Evolutionary conservation across 2,888 invertebrate species (phyloP), one percentile per base, ranked within the genome.

Genomic region (Pammene fasciana): DNA sequence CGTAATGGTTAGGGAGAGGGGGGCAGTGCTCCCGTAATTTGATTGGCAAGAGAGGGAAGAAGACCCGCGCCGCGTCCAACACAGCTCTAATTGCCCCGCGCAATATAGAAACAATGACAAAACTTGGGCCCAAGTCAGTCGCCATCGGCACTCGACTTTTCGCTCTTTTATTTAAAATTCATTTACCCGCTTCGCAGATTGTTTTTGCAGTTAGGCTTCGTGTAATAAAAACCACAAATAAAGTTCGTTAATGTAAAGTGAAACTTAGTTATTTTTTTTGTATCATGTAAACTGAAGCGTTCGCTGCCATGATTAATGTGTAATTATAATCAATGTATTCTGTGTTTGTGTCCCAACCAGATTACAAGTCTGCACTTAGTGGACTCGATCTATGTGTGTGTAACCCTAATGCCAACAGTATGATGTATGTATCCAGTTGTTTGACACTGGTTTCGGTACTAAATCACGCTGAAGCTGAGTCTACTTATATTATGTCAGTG

Each of bases 41-140:
- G 89, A 90, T 90, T 90, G 88, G 86, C 82, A 83, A 78, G 78
- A 81, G 77, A 77, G 79, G 79, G 75, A 79, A 79, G 81, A 79
- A 82, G 82, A 85, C 77, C 79, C 75, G 82, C 82, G 76, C 78
- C 82, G 81, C 81, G 84, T 85, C 87, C 86, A 82, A 86, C 62
- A 85, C 83, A 81, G 86, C 84, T 84, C 90, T 92, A 92, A 92
- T 92, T 92, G 92, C 92, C 87, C 79, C 83, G 88, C 85, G 87
- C 90, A 90, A 91, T 91, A 90, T 86, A 86, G 87, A 88, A 91
- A 92, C 92, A 92, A 92, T 91, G 88, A 89, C 89, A 90, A 89
- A 92, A 90, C 86, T 92, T 90, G 80, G 82, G 79, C 77, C 78
- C 85, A 85, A 82, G 83, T 84, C 85, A 83, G 80, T 78, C 83